A percentile compares a stretch with the other conserved stretches of the same genome.
These are phyloP conservation scores for Temnothorax ravouxi DNA, from an alignment of 2,888 invertebrate species.

Conservation along the genomic window DNA sequence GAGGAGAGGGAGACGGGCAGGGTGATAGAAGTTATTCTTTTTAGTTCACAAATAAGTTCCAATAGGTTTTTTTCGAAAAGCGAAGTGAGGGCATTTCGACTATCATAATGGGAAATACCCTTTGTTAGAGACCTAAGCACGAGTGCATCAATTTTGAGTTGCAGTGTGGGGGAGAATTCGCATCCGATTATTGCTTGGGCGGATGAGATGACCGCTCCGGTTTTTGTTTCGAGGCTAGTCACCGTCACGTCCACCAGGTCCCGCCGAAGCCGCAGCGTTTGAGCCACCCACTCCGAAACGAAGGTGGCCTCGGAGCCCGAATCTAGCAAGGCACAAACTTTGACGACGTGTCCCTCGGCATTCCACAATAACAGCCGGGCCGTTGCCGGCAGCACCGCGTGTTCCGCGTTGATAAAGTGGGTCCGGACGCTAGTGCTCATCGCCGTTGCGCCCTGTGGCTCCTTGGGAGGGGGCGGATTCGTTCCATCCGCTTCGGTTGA, in stretches of 20 bases:
- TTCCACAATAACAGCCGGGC: background rate
- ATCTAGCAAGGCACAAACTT: background rate
- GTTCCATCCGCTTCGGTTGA: background rate
- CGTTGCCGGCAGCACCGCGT: background rate
- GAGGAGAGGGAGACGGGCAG: too few relatives aligned
- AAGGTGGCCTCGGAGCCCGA: background rate
- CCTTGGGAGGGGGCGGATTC: fast-evolving
- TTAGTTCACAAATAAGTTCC: too few relatives aligned
- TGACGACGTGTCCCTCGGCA: background rate
- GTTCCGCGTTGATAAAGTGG: background rate
- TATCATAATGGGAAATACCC: too few relatives aligned
- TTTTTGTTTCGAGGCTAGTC: too few relatives aligned
- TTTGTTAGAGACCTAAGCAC: background rate
- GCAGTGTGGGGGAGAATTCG: background rate
- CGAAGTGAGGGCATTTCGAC: too few relatives aligned
- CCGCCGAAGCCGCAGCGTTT: background rate
- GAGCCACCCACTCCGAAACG: background rate
- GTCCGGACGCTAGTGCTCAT: background rate
- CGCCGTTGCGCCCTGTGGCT: background rate
- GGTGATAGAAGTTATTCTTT: too few relatives aligned
- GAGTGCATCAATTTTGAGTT: background rate
- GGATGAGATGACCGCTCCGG: background rate
- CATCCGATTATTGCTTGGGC: background rate
- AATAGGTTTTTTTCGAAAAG: too few relatives aligned
- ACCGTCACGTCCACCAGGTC: background rate